Evolutionary conservation across 2,113 vertebrate species (phyloP).

Genomic region (Nettapus auritus): DNA sequence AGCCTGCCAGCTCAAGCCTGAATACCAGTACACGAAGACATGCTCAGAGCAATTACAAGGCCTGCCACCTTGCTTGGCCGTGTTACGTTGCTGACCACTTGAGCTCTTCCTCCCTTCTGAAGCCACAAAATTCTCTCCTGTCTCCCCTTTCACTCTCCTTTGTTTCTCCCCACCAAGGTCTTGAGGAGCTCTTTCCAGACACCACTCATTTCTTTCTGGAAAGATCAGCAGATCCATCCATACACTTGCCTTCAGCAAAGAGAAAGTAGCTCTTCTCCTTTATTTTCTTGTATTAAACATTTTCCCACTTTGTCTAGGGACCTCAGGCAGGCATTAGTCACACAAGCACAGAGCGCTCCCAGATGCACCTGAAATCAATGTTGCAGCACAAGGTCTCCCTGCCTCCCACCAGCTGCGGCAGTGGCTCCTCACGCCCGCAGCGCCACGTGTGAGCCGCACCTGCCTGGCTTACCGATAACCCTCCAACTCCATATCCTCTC

Average conservation of each 20-base stretch:
- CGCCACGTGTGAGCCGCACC: neutral
- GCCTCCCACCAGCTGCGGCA: neutral
- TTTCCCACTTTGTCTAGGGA: conserved; percentile 11
- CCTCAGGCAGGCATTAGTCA: conserved; percentile 17
- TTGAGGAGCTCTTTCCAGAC: neutral
- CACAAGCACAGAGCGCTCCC: neutral
- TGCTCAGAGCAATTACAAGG: neutral
- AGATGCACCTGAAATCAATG: neutral
- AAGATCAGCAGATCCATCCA: neutral
- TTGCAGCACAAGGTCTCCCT: neutral
- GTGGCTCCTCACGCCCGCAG: rapidly evolving
- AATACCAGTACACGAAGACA: neutral
- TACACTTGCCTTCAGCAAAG: neutral
- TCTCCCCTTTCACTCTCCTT: neutral
- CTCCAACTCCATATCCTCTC: neutral
- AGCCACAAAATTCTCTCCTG: neutral
- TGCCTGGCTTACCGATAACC: neutral
- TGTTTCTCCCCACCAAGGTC: neutral
- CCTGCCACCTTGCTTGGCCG: neutral
- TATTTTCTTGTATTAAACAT: neutral
- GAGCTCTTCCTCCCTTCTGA: neutral
- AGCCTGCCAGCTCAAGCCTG: neutral
- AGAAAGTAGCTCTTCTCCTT: neutral
- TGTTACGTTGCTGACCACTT: neutral
- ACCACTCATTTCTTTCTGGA: neutral